A percentile compares a stretch with the other conserved stretches of the same genome.
Conservation (phyloP, 2,797 vertebrate genomes). For the Chaunax sp. region DNA sequence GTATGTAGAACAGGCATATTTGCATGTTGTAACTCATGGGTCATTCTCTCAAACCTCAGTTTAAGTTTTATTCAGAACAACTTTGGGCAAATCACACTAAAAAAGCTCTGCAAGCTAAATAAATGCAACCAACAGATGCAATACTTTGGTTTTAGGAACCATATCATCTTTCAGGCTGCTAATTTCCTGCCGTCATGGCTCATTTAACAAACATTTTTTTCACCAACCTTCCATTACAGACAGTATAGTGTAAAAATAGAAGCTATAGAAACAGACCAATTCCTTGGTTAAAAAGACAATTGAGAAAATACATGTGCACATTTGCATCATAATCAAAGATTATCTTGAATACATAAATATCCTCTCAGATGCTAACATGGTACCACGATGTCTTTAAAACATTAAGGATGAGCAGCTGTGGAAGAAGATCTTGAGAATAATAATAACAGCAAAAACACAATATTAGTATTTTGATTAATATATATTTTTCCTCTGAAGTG, state of each 20-base stretch:
- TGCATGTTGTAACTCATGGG: not conserved
- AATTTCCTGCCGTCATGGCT: slow-evolving; percentile 22
- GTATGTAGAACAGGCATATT: not conserved
- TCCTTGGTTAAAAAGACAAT: too few relatives aligned
- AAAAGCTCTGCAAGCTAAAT: slow-evolving; percentile 7
- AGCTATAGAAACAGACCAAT: too few relatives aligned
- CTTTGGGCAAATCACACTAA: slow-evolving; percentile 2
- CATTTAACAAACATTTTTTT: slow-evolving; percentile 23
- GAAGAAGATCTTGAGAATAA: too few relatives aligned
- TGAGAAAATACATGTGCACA: too few relatives aligned
- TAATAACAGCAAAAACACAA: too few relatives aligned
- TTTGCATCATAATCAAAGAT: too few relatives aligned
- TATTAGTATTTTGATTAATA: too few relatives aligned
- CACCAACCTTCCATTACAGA: too few relatives aligned
- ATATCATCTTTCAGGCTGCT: slow-evolving; percentile 30
- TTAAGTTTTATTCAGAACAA: slow-evolving; percentile 2
- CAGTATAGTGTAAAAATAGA: too few relatives aligned
- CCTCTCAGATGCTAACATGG: too few relatives aligned
- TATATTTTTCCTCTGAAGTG: too few relatives aligned
- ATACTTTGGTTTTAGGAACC: slow-evolving; percentile 8
- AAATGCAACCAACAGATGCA: slow-evolving; percentile 9
- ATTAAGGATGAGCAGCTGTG: not conserved
- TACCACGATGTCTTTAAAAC: not conserved
- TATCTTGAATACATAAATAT: too few relatives aligned
- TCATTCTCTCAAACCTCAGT: not conserved